phyloP scores from a whole-genome alignment of 2,113 vertebrate species.

The Podilymbus podiceps region DNA sequence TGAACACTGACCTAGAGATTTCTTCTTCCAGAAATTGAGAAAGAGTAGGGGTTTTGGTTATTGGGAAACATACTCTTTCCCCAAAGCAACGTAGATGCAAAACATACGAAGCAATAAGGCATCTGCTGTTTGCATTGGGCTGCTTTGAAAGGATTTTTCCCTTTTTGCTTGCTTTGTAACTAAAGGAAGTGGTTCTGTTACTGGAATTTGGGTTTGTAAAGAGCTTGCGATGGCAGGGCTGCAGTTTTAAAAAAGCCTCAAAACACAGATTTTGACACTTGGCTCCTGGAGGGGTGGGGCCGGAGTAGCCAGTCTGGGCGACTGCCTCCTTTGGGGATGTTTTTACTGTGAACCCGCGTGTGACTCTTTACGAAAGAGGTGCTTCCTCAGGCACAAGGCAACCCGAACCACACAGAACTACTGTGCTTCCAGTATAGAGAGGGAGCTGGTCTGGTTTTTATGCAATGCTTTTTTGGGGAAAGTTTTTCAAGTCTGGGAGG shows the following conservation, averaged over 20 bases:
- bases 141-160: not conserved
- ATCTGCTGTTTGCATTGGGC: not conserved
- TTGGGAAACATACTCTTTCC: not conserved
- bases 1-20: not conserved
- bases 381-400: not conserved
- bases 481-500: not conserved
- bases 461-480: not conserved
- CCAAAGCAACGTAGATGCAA: not conserved
- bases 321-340: not conserved
- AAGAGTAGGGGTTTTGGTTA: not conserved
- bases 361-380: not conserved
- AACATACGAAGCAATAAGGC: not conserved
- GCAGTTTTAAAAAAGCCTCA: not conserved
- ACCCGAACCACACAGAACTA: not conserved
- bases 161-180: not conserved
- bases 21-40: not conserved
- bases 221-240: not conserved
- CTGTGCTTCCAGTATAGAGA: accelerated
- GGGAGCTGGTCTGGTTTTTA: not conserved
- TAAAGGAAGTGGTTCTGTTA: not conserved
- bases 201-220: not conserved
- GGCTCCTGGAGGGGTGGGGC: not conserved
- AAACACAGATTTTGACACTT: not conserved
- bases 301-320: not conserved
- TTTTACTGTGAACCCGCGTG: not conserved